Evolutionary conservation across 2,888 invertebrate genomes (phyloP).

Genomic region (Diaprepes abbreviatus): DNA sequence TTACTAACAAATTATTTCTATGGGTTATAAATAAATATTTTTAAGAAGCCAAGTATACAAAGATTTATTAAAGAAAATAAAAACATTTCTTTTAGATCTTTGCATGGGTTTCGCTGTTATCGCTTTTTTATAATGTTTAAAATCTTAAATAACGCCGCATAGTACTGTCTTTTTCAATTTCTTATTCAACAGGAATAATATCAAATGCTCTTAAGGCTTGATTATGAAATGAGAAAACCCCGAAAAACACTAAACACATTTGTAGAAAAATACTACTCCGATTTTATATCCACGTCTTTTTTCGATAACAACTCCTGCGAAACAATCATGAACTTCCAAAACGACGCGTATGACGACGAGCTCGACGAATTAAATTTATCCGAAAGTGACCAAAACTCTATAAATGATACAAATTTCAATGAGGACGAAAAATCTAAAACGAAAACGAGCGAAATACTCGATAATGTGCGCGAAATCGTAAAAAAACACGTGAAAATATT

Average conservation of each 20-base stretch:
- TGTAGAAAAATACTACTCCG: not conserved
- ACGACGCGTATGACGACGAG: not conserved
- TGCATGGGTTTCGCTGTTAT: too few species aligned
- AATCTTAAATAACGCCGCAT: too few species aligned
- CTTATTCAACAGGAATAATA: not conserved
- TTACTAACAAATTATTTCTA: too few species aligned
- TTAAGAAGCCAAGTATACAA: too few species aligned
- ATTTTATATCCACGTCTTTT: not conserved
- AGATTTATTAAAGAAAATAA: too few species aligned
- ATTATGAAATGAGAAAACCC: constrained; percentile 2
- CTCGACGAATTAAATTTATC: not conserved
- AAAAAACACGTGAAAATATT: constrained; percentile 37
- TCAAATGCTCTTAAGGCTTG: not conserved
- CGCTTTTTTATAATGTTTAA: too few species aligned
- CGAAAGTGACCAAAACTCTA: not conserved
- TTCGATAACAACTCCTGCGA: not conserved
- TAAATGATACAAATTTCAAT: not conserved
- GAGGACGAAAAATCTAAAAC: not conserved
- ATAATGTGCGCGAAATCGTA: not conserved
- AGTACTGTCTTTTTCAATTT: too few species aligned
- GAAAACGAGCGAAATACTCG: constrained; percentile 1
- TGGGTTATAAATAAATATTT: too few species aligned
- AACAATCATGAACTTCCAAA: not conserved
- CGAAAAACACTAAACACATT: not conserved
- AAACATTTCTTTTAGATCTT: too few species aligned